Base-by-base conservation (phyloP, 2,797 vertebrate genomes). In the Tangara arthus region DNA sequence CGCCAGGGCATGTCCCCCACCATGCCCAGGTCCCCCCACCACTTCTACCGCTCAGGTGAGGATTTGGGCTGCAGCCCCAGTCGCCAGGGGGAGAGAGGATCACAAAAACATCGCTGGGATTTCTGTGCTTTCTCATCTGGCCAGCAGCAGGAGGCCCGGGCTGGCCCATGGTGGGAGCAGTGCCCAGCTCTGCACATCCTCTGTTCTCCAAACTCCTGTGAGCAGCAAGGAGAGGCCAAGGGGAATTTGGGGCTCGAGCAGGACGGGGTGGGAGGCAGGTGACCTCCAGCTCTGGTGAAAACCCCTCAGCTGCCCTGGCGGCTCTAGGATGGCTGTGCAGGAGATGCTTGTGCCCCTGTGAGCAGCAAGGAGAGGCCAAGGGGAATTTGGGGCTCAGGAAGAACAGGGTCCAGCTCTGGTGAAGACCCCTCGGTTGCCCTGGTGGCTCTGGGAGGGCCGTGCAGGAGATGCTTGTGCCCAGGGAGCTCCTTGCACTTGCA, bases 1-100 rank as follows among this genome's bases (percentile, higher is more conserved):
- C 98, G 98, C 59, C 99, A 98, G 92, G 99, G 99, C 97, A 98
- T 99, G 98, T 99, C 99, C 49, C 98, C 99, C 95, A 98, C 98
- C 96, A 98, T 98, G 95, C 98, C 99, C 65, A 98, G 98, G 90
- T 99, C 99, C 28, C 98, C 99, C 8, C 99, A 99, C 97, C 98
- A 98, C 94, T 99, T 98, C 89, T 99, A 98, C 95, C 99, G 98
- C 96, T 98, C 98, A 81, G 99, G 99, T 99, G 97, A 99, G 98
- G 72, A 91, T 63, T 59, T 24, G 23, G 22, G 47, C 71, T 12
- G 59, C 41, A 32, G 4, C 1, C 27, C 17, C 60, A 20, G n/a
- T 11, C 34, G 22, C 19, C 30, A 2, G 1, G 23, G 2, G 39
- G 21, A 75, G 30, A 0, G 0, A 41, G 46, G 19, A 57, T n/a